phyloP scores from a whole-genome alignment of 2,797 vertebrate species.

The Pogoniulus pusillus region DNA sequence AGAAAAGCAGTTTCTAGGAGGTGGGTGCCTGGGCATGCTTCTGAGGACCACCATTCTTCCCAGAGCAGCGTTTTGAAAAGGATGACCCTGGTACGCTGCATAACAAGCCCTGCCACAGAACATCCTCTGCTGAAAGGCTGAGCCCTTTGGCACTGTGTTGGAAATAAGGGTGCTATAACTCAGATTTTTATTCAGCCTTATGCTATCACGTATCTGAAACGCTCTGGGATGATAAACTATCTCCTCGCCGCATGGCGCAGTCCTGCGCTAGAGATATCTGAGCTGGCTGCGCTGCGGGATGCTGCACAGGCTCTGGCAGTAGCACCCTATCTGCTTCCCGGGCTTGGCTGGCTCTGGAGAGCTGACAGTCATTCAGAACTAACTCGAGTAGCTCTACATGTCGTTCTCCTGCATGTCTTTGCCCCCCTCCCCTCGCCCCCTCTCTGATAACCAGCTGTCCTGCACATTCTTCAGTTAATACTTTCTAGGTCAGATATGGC shows the following conservation, averaged over 20 bases:
- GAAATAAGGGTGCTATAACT: conserved; percentile 4
- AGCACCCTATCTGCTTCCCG: not conserved
- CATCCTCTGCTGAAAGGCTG: fast-evolving
- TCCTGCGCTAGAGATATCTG: conserved; percentile 12
- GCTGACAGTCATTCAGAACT: conserved; percentile 19
- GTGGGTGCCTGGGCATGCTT: not conserved
- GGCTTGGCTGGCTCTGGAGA: conserved; percentile 14
- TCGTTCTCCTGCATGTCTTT: not conserved
- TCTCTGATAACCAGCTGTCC: conserved; percentile 43
- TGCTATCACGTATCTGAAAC: not conserved
- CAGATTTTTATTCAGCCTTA: conserved; percentile 31
- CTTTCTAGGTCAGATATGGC: conserved; percentile 61
- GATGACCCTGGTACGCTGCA: fast-evolving
- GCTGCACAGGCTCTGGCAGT: not conserved
- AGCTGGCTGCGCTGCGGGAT: conserved; percentile 12
- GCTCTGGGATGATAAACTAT: conserved; percentile 6
- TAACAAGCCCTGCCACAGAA: not conserved
- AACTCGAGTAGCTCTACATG: not conserved
- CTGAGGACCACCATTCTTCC: not conserved
- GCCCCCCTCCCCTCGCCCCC: too few relatives aligned
- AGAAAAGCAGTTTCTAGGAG: not conserved
- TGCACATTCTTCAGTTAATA: conserved; percentile 59
- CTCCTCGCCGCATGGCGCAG: not conserved
- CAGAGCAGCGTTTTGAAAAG: not conserved
- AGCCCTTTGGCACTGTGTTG: not conserved